These are phyloP conservation scores for Psittacula echo DNA, from an alignment of 2,797 vertebrate species.

Conservation along the genomic window DNA sequence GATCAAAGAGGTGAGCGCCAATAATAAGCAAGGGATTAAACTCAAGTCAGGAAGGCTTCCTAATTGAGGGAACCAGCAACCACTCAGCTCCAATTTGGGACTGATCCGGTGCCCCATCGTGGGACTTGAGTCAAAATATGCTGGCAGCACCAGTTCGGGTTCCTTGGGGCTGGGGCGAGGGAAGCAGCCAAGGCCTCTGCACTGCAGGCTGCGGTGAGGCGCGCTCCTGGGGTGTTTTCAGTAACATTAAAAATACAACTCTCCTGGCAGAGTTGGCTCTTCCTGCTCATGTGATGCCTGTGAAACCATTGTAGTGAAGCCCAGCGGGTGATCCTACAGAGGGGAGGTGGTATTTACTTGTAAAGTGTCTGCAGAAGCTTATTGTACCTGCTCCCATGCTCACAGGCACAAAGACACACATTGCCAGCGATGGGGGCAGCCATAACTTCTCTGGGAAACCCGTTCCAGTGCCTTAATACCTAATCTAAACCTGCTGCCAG, in stretches of 20 bases:
- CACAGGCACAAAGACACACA: neutral
- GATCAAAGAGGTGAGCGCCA: conserved; percentile 46
- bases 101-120: neutral
- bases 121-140: neutral
- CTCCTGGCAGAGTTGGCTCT: conserved; percentile 11
- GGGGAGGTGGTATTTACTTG: neutral
- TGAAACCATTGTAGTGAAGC: neutral
- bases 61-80: neutral
- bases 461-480: neutral
- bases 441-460: neutral
- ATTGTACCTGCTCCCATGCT: neutral
- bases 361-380: neutral
- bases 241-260: neutral
- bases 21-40: conserved; percentile 36
- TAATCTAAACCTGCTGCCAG: neutral
- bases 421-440: neutral
- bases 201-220: neutral
- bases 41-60: conserved; percentile 19
- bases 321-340: neutral
- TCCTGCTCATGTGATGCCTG: neutral
- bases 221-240: fast-evolving
- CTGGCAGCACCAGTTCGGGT: neutral
- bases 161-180: neutral
- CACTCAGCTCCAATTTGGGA: neutral
- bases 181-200: neutral